Evolutionary conservation across 2,888 invertebrate species (phyloP).

Genomic region (Brachynemurus nebulosus): DNA sequence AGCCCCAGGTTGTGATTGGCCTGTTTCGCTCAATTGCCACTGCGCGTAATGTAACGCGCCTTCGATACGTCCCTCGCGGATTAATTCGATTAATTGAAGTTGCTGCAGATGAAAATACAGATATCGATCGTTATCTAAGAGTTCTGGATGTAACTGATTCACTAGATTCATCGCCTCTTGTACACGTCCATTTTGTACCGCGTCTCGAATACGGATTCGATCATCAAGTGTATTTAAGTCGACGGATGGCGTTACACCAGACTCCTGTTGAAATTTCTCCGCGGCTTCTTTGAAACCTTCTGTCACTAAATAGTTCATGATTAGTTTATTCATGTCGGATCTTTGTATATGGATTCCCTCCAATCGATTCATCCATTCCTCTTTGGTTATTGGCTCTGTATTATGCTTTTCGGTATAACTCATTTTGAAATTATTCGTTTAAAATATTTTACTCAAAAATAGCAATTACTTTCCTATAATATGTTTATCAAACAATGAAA

Average conservation of each 20-base stretch:
- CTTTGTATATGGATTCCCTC: constrained; percentile 72
- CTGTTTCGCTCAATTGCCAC: constrained; percentile 77
- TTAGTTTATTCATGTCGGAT: constrained; percentile 89
- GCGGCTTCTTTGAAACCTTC: constrained; percentile 96
- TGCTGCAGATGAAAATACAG: constrained; percentile 91
- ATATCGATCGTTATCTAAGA: constrained; percentile 89
- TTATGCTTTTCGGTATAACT: constrained; percentile 36
- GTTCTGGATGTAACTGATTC: constrained; percentile 85
- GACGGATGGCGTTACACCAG: constrained; percentile 66
- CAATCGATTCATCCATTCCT: constrained; percentile 61
- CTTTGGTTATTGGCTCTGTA: constrained; percentile 37
- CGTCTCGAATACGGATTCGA: constrained; percentile 81
- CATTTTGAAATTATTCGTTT: constrained; percentile 26
- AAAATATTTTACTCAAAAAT: too few relatives aligned
- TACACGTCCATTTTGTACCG: constrained; percentile 83
- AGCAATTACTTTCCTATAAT: too few relatives aligned
- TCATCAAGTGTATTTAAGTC: constrained; percentile 80
- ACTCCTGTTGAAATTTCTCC: constrained; percentile 89
- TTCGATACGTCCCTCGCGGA: constrained; percentile 70
- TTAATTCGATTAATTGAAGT: constrained; percentile 78
- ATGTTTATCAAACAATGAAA: too few relatives aligned
- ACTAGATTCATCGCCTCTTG: constrained; percentile 89
- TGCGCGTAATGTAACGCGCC: constrained; percentile 84
- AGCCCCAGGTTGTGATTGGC: constrained; percentile 63
- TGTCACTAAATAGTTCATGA: constrained; percentile 97